Conservation (phyloP, 2,888 invertebrate species). For the Cantharis flavilabris region DNA sequence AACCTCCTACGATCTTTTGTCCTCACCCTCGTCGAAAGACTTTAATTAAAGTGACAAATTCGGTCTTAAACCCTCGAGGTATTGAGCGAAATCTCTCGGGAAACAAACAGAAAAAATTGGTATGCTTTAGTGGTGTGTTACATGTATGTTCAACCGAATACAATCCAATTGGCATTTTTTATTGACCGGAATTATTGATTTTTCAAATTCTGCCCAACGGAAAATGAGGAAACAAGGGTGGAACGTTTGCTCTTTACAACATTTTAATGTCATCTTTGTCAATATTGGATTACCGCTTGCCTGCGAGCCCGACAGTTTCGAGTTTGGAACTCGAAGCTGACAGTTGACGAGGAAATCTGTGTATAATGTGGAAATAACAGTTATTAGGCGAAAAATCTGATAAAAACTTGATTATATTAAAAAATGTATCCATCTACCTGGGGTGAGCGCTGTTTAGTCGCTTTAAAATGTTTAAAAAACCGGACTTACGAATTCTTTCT, state of each 20-base stretch:
- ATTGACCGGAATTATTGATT: neutral
- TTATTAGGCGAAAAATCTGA: neutral
- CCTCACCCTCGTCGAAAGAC: conserved; percentile 54
- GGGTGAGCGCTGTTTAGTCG: neutral
- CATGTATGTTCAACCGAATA: conserved; percentile 18
- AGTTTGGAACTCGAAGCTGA: neutral
- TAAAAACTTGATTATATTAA: neutral
- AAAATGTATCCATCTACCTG: neutral
- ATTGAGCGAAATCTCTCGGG: conserved; percentile 59
- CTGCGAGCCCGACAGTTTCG: neutral
- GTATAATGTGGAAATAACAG: neutral
- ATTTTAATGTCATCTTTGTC: neutral
- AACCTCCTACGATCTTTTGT: conserved; percentile 57
- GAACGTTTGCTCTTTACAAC: neutral
- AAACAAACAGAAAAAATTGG: conserved; percentile 55
- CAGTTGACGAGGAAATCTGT: neutral
- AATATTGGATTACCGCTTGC: neutral
- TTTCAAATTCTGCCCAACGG: neutral
- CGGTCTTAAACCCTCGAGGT: conserved; percentile 60
- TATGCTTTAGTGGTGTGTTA: conserved; percentile 29
- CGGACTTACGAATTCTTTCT: conserved; percentile 18
- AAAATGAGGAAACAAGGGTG: neutral
- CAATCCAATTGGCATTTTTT: conserved; percentile 14
- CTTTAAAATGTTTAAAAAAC: conserved; percentile 8
- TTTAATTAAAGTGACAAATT: conserved; percentile 49